Evolutionary conservation across 92 coral and sea anemone species (phyloP).

Genomic region (Siderastrea radians): DNA sequence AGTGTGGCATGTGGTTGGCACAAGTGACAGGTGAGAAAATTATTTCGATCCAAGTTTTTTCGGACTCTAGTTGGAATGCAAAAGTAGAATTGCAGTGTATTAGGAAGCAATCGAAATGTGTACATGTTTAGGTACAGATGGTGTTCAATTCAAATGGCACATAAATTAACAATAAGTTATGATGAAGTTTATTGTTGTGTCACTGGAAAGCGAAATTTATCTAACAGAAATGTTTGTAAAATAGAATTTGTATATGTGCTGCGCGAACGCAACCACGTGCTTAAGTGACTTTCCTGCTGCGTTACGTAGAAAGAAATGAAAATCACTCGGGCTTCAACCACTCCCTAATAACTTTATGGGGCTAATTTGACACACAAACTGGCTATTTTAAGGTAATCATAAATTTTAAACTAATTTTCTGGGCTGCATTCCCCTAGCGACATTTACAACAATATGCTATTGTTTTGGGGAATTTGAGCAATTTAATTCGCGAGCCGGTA

Average conservation of each 20-base stretch:
- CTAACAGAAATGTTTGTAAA: not conserved
- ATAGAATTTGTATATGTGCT: not conserved
- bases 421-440: not conserved
- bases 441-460: not conserved
- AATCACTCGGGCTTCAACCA: not conserved
- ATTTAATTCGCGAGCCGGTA: not conserved
- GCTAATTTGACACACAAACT: not conserved
- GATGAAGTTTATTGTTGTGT: not conserved
- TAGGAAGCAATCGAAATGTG: not conserved
- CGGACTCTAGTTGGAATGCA: too few relatives aligned
- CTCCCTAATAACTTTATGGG: not conserved
- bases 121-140: not conserved
- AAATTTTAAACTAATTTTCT: too few relatives aligned
- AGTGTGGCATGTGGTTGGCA: not conserved
- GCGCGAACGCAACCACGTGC: not conserved
- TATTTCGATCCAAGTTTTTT: not conserved
- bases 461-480: slow-evolving; percentile 9
- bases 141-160: too few relatives aligned
- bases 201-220: not conserved
- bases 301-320: not conserved
- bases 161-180: not conserved
- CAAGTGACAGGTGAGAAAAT: not conserved
- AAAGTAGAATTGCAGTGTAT: not conserved
- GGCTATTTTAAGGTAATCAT: not conserved
- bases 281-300: not conserved